Evolutionary conservation across 2,113 vertebrate species (phyloP), one percentile per base, ranked within the genome.

Genomic region (Syngnathus typhle): DNA sequence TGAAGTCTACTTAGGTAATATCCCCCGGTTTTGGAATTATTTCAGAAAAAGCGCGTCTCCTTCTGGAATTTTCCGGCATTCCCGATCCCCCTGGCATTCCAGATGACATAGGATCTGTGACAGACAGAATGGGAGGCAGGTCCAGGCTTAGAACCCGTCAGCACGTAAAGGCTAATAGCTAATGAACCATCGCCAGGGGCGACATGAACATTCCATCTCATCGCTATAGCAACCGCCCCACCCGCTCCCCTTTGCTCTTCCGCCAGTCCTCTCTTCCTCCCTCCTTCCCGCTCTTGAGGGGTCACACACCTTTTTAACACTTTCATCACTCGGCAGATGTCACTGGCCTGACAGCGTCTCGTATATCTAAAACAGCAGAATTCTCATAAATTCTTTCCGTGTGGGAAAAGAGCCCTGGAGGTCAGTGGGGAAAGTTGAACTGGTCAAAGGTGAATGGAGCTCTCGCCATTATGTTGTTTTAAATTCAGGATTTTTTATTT

Each of bases 141-240:
- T 80, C 86, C 68, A 71, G 76, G 77, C 86, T 67, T 65, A 76
- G 75, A 67, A 79, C 79, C 77, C 73, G 56, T 80, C 82, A 72
- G 79, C 58, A 62, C 67, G 41, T 18, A 55, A 65, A 70, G 60
- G 69, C 44, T 75, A 75, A 74, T 41, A 67, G 82, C 74, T 82
- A 82, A 81, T 84, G 81, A 87, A 80, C 68, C 54, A 68, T 77
- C 68, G 80, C 86, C 77, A 69, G 65, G 79, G 79, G 83, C 69
- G 75, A 78, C 79, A 58, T 38, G 71, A 58, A 61, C 88, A 88
- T 88, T 88, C 83, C 82, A 70, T 80, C 62, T 85, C 76, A 84
- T 83, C 61, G 9, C 82, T 78, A 82, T 82, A 79, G 84, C 72
- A 83, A 87, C 82, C 18, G 3, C 23, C 19, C 49, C 39, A 36